Base-by-base conservation (phyloP, 2,797 vertebrate genomes). In the Enteromius radiatus region DNA sequence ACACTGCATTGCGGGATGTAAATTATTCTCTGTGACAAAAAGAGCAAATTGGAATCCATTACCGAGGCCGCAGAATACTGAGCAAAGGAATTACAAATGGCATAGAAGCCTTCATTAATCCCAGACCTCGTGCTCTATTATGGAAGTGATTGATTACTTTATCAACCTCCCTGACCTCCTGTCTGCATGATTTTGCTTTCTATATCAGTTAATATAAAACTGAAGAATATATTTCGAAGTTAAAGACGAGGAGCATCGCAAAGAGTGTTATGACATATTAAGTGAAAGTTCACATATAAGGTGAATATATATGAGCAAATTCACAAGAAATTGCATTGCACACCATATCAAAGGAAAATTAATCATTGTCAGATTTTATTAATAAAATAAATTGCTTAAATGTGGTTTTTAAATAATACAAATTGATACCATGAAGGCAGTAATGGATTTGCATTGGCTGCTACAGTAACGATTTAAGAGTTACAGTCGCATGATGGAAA, bases 41-140 rank as follows among this genome's bases (percentile, higher is more conserved):
- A 64, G 68, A 80, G 43, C 84, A 85, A 84, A 87, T 86, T 85
- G 63, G 78, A 88, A 85, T 86, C 80, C 77, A 86, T 88, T 89
- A 87, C 49, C 10, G 41, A 36, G 80, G 73, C 56, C 36, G 9
- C 79, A 70, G 77, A 79, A 81, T 68, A 85, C 82, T 38, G 74
- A 86, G 78, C 61, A 77, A 65, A 78, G 82, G 74, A 85, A 84
- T 86, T 84, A 83, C 81, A 85, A 85, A 89, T 71, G 49, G 47
- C 36, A 77, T 28, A 67, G 56, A 59, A 68, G 63, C 21, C 67
- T 81, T 86, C 76, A 84, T 87, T 87, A 85, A 82, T 86, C 76
- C 69, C 70, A 56, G 64, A 31, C 31, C 43, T 45, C 3, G 19
- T 79, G 83, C 69, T 59, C 76, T 41, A 71, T 84, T 73, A 59